phyloP scores from a whole-genome alignment of 2,113 vertebrate genomes.

The Hippopotamus amphibius region DNA sequence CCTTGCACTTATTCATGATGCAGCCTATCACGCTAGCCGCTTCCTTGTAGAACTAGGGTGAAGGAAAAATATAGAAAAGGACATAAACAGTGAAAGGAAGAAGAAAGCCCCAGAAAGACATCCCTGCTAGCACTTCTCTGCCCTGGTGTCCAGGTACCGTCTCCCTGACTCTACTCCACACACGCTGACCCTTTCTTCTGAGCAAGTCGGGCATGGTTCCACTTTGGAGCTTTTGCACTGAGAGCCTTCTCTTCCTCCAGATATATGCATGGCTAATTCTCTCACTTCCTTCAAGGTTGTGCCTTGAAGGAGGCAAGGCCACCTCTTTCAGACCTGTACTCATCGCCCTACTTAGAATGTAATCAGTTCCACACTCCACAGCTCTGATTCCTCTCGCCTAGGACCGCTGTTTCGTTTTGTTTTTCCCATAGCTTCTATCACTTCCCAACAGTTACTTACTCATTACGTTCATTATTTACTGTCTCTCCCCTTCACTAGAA shows the following conservation, averaged over 20 bases:
- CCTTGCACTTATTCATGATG: neutral
- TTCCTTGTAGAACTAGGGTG: neutral
- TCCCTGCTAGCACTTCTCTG: neutral
- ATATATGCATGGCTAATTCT: neutral
- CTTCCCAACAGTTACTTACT: neutral
- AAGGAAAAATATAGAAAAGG: neutral
- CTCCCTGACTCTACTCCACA: neutral
- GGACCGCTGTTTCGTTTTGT: neutral
- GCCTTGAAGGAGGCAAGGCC: neutral
- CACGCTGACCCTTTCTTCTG: neutral
- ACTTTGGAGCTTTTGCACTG: neutral
- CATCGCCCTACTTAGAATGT: neutral
- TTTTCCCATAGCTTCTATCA: neutral
- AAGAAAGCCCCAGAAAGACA: neutral
- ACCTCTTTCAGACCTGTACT: neutral
- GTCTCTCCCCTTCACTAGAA: neutral
- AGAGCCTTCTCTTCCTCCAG: neutral
- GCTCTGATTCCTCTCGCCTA: neutral
- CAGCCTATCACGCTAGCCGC: neutral
- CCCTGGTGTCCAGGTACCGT: accelerated
- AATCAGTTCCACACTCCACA: neutral
- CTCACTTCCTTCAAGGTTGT: neutral
- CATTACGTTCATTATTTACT: neutral
- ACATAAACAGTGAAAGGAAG: neutral
- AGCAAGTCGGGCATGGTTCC: neutral